phyloP scores from a whole-genome alignment of 2,888 invertebrate species.

The Hydrotaea diabolus region DNA sequence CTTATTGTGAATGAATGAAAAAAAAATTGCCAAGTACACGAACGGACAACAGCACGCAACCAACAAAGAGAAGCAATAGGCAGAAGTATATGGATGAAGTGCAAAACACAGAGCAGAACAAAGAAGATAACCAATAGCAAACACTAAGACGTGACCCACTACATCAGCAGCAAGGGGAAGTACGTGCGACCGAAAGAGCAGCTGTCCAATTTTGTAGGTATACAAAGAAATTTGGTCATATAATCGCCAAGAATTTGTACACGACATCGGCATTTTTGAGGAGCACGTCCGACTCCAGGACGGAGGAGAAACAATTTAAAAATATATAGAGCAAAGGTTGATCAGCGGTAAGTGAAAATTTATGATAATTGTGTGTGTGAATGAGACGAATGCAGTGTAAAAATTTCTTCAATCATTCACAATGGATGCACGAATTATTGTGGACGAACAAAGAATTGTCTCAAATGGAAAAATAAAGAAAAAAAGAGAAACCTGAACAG shows the following conservation, averaged over 20 bases:
- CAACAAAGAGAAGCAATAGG: slow-evolving; percentile 30
- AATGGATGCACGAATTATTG: not conserved
- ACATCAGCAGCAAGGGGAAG: slow-evolving; percentile 4
- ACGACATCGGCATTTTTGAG: too few species aligned
- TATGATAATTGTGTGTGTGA: slow-evolving; percentile 19
- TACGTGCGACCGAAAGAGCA: slow-evolving; percentile 22
- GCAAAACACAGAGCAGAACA: slow-evolving; percentile 29
- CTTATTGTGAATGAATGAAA: slow-evolving; percentile 38
- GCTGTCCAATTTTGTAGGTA: slow-evolving; percentile 27
- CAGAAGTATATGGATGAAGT: slow-evolving; percentile 15
- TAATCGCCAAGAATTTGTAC: not conserved
- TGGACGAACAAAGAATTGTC: slow-evolving; percentile 18
- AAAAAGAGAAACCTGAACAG: slow-evolving; percentile 30
- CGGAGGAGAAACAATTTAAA: slow-evolving; percentile 25
- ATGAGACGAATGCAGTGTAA: slow-evolving; percentile 35
- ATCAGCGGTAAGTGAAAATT: slow-evolving; percentile 38
- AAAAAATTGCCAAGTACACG: slow-evolving; percentile 33
- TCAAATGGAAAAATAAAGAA: slow-evolving; percentile 11
- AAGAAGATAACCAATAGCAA: slow-evolving; percentile 30
- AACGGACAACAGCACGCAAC: slow-evolving; percentile 17
- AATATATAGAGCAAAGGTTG: slow-evolving; percentile 39
- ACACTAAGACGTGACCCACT: slow-evolving; percentile 36
- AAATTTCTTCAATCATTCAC: slow-evolving; percentile 38
- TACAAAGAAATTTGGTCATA: slow-evolving; percentile 21
- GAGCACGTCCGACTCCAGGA: slow-evolving; percentile 12